Percentiles rank a stretch among this genome's conserved stretches.
These are phyloP conservation scores for Allophyes oxyacanthae DNA, from an alignment of 2,888 invertebrate species.

Conservation along the genomic window DNA sequence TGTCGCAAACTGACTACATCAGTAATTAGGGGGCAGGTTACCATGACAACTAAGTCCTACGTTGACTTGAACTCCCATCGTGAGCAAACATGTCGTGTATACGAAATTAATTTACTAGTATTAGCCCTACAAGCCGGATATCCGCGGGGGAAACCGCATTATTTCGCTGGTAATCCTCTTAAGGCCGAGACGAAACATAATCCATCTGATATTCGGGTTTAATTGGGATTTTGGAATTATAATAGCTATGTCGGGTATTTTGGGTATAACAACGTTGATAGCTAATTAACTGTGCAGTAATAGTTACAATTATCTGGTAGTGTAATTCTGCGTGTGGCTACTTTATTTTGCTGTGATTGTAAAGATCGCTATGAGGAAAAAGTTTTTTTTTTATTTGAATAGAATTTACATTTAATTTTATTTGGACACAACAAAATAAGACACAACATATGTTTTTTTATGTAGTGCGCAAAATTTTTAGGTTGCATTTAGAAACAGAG, in stretches of 20 bases:
- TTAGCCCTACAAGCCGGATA: slow-evolving; percentile 11
- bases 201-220: slow-evolving; percentile 27
- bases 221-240: slow-evolving; percentile 19
- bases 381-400: too few relatives aligned
- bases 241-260: slow-evolving; percentile 8
- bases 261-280: background rate
- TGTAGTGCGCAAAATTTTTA: too few relatives aligned
- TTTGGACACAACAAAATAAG: too few relatives aligned
- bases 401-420: too few relatives aligned
- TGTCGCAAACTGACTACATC: too few relatives aligned
- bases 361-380: too few relatives aligned
- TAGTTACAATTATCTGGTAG: too few relatives aligned
- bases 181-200: slow-evolving; percentile 38
- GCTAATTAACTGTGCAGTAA: background rate
- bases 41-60: slow-evolving; percentile 18
- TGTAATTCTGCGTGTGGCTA: too few relatives aligned
- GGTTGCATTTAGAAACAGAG: too few relatives aligned
- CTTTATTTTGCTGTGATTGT: too few relatives aligned
- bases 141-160: slow-evolving; percentile 27
- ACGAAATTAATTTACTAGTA: slow-evolving; percentile 47
- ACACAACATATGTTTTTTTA: too few relatives aligned
- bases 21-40: background rate
- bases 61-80: slow-evolving; percentile 9
- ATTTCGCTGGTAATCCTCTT: slow-evolving; percentile 47
- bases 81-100: slow-evolving; percentile 29